Evolutionary conservation across 35 echinoderm and acorn worm species (phyloP).

Genomic region (Ptychodera flava): DNA sequence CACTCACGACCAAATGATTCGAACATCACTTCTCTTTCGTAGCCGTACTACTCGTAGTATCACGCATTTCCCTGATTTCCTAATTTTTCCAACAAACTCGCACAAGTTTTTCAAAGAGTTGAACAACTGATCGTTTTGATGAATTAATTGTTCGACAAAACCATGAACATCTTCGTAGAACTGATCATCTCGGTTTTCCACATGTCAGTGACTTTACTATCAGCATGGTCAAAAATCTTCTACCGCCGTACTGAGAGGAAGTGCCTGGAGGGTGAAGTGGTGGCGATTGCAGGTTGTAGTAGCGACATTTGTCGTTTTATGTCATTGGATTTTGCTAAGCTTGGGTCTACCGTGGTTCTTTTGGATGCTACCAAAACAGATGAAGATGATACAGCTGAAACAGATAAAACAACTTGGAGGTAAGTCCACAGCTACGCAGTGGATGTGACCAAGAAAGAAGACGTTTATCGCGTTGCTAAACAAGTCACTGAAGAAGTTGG

Average conservation of each 20-base stretch:
- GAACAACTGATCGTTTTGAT: no score
- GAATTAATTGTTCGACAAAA: no score
- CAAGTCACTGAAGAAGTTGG: slow-evolving; percentile 12
- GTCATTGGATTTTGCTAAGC: slow-evolving; percentile 17
- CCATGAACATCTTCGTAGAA: no score
- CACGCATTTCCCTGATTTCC: no score
- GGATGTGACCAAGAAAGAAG: slow-evolving; percentile 34
- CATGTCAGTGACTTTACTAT: no score
- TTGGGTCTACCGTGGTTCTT: slow-evolving; percentile 29
- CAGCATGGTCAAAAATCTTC: no score
- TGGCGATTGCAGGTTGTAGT: slow-evolving; percentile 73
- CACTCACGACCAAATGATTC: no score
- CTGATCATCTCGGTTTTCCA: no score
- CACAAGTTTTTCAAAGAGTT: no score
- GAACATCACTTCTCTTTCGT: no score
- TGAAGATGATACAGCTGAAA: slow-evolving; percentile 24
- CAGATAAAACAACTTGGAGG: slow-evolving; percentile 25
- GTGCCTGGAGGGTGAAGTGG: slow-evolving; percentile 51
- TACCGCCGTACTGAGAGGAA: neutral
- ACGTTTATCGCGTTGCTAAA: slow-evolving; percentile 14
- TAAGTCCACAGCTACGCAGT: slow-evolving; percentile 14
- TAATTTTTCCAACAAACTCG: no score
- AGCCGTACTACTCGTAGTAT: no score
- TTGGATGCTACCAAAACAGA: slow-evolving; percentile 28
- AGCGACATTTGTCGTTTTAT: slow-evolving; percentile 56